A percentile compares a stretch with the other conserved stretches of the same genome.
Evolutionary conservation across 2,888 invertebrate species (phyloP).

Genomic region (Xylocampa areola): DNA sequence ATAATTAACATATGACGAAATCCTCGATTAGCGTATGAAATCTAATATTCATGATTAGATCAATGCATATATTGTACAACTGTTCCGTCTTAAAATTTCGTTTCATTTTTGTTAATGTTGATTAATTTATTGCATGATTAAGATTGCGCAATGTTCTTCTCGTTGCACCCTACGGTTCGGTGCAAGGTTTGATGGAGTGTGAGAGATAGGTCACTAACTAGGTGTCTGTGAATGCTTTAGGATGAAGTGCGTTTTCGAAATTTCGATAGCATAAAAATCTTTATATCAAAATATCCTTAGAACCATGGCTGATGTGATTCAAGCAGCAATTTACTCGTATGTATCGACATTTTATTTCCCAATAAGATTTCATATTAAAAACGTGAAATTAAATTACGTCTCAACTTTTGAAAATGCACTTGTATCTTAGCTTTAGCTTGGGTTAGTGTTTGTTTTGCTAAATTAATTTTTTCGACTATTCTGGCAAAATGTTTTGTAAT

Average conservation of each 20-base stretch:
- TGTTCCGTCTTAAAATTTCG: conserved; percentile 57
- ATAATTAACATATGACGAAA: not conserved
- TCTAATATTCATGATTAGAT: conserved; percentile 11
- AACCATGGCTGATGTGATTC: conserved; percentile 1
- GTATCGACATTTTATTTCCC: conserved; percentile 10
- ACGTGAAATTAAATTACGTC: not conserved
- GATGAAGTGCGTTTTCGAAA: conserved; percentile 38
- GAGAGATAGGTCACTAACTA: conserved; percentile 48
- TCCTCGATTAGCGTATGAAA: conserved; percentile 2
- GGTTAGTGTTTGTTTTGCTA: conserved; percentile 10
- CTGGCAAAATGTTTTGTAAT: conserved; percentile 22
- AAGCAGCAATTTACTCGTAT: conserved; percentile 4
- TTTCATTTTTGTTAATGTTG: conserved; percentile 76
- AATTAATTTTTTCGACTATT: conserved; percentile 5
- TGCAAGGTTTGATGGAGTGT: conserved; percentile 65
- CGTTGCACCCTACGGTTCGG: conserved; percentile 59
- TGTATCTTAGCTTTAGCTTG: conserved; percentile 15
- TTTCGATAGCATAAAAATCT: conserved; percentile 8
- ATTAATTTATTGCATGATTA: conserved; percentile 84
- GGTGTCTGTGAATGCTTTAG: conserved; percentile 24
- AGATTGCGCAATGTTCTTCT: conserved; percentile 62
- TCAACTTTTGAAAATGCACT: conserved; percentile 27
- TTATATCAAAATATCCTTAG: conserved; percentile 3
- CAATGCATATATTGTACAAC: conserved; percentile 47
- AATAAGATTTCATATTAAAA: not conserved